Evolutionary conservation across 2,797 vertebrate species (phyloP).

Genomic region (Arremon aurantiirostris): DNA sequence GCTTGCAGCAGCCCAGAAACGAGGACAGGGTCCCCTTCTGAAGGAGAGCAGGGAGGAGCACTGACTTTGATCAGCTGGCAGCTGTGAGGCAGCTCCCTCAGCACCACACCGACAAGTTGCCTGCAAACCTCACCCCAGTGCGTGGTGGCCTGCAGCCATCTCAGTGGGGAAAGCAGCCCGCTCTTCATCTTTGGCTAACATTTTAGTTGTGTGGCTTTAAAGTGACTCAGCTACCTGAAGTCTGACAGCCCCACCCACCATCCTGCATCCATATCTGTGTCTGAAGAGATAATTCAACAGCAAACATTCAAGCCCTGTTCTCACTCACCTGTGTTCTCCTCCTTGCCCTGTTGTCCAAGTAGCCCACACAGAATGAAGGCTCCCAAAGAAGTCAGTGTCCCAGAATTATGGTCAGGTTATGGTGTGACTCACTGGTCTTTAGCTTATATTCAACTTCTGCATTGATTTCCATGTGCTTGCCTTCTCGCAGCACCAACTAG

Average conservation of each 20-base stretch:
- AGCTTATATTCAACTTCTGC: not conserved
- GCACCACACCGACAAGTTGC: not conserved
- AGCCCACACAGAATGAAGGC: not conserved
- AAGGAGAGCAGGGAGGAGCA: not conserved
- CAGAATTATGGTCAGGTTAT: not conserved
- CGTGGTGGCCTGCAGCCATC: not conserved
- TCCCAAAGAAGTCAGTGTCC: not conserved
- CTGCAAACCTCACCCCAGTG: not conserved
- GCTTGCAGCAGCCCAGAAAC: conserved; percentile 47
- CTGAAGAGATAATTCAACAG: not conserved
- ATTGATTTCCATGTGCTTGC: not conserved
- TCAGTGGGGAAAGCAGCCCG: not conserved
- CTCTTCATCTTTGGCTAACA: not conserved
- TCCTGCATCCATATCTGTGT: not conserved
- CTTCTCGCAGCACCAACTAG: not conserved
- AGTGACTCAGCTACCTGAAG: not conserved
- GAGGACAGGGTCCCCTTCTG: conserved; percentile 50
- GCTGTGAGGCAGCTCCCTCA: not conserved
- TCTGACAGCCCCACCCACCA: not conserved
- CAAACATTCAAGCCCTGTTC: not conserved
- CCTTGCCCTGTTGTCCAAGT: not conserved
- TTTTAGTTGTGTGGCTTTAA: not conserved
- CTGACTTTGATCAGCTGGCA: not conserved
- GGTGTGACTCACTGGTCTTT: not conserved
- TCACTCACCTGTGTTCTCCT: not conserved